Conservation (phyloP, 2,113 vertebrate species). For the Oreochromis niloticus region DNA sequence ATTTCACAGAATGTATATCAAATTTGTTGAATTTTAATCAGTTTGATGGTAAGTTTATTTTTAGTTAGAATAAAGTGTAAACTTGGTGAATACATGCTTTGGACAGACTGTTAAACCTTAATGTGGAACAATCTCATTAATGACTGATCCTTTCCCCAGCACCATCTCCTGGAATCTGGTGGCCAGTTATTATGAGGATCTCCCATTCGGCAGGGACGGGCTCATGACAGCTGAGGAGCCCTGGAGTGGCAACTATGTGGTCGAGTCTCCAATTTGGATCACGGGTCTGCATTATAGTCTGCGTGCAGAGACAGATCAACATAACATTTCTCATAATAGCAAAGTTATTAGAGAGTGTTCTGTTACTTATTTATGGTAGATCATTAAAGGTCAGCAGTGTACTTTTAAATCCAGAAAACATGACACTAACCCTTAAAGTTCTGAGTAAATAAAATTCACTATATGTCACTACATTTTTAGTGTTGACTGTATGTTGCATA, state of each 20-base stretch:
- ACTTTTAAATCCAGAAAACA: not conserved
- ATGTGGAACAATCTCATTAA: not conserved
- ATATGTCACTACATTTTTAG: not conserved
- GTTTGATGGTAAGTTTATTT: not conserved
- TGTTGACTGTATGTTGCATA: not conserved
- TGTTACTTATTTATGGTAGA: not conserved
- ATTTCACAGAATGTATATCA: not conserved
- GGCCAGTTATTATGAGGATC: conserved; percentile 88
- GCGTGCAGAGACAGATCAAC: not conserved
- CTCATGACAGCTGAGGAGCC: conserved; percentile 93
- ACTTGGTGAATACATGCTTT: not conserved
- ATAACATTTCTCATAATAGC: not conserved
- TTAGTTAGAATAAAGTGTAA: not conserved
- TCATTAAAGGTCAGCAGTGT: not conserved
- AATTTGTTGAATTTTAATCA: not conserved
- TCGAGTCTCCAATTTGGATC: not conserved
- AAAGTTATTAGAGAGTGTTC: not conserved
- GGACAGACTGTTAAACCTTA: not conserved
- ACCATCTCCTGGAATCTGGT: conserved; percentile 97
- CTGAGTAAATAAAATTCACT: not conserved
- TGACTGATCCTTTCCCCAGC: conserved; percentile 52
- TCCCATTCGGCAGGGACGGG: conserved; percentile 85
- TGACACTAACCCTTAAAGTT: not conserved
- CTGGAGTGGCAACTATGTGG: conserved; percentile 77
- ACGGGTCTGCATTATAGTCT: not conserved